Conservation (phyloP, 2,113 vertebrate genomes). For the Formicarius rufipectus region DNA sequence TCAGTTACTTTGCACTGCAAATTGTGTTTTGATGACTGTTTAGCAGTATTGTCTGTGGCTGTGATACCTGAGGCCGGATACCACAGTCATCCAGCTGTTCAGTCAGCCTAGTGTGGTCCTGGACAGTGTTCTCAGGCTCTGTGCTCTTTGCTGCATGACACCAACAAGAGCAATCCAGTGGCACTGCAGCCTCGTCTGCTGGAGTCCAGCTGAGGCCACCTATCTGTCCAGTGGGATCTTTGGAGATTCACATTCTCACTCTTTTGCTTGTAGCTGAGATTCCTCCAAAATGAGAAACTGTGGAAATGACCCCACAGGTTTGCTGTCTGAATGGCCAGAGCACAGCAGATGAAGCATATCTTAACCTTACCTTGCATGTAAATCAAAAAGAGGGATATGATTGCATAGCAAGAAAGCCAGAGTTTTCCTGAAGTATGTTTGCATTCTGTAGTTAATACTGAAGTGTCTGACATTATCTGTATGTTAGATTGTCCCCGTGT, state of each 20-base stretch:
- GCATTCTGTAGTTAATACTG: background rate
- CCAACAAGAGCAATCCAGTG: background rate
- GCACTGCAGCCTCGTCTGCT: background rate
- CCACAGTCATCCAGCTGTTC: background rate
- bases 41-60: background rate
- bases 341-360: background rate
- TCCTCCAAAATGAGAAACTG: background rate
- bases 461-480: background rate
- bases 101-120: accelerated
- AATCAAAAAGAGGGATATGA: background rate
- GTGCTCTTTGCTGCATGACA: background rate
- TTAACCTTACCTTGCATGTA: background rate
- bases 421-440: background rate
- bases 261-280: background rate
- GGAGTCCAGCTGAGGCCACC: background rate
- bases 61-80: background rate
- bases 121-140: background rate
- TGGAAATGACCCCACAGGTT: accelerated
- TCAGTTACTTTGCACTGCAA: background rate
- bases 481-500: background rate
- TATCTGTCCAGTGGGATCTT: background rate
- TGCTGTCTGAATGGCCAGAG: background rate
- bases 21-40: background rate
- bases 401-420: background rate
- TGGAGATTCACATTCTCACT: background rate